phyloP scores from a whole-genome alignment of 2,113 vertebrate genomes.

The Jaculus jaculus region DNA sequence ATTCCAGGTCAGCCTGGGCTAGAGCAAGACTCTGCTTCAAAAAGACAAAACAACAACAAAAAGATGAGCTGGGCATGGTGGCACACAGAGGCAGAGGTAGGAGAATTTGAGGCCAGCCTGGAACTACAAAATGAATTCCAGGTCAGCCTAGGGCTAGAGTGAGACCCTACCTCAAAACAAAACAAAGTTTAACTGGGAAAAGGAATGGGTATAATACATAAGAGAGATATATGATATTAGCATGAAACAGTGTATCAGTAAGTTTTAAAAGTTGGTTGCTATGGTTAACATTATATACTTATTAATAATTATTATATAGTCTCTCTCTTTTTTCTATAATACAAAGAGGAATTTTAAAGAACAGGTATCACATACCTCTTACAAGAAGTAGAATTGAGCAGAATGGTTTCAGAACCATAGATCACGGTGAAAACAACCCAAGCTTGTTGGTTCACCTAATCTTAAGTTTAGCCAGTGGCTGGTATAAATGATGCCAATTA shows the following conservation, averaged over 20 bases:
- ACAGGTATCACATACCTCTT: background rate
- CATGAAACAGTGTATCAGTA: background rate
- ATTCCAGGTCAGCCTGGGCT: too few relatives aligned
- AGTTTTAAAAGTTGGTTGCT: constrained; percentile 12
- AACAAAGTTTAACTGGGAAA: background rate
- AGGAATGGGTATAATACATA: background rate
- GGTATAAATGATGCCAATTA: constrained; percentile 26
- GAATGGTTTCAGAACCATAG: background rate
- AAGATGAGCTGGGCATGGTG: too few relatives aligned
- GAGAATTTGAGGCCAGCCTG: too few relatives aligned
- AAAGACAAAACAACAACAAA: too few relatives aligned
- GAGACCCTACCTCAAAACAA: too few relatives aligned
- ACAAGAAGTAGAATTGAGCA: background rate
- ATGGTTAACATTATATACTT: constrained; percentile 34
- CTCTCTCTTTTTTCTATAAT: constrained; percentile 20
- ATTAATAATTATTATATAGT: background rate
- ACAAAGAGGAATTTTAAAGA: background rate
- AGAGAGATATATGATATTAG: background rate
- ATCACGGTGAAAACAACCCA: constrained; percentile 19
- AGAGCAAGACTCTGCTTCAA: too few relatives aligned
- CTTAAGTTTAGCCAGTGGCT: constrained; percentile 29
- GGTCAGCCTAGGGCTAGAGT: too few relatives aligned
- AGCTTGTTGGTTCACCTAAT: background rate
- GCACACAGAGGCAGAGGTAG: too few relatives aligned
- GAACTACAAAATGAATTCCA: too few relatives aligned